Evolutionary conservation across 1,140 invertebrate species (phyloP).

Genomic region (Drosophila melanica): DNA sequence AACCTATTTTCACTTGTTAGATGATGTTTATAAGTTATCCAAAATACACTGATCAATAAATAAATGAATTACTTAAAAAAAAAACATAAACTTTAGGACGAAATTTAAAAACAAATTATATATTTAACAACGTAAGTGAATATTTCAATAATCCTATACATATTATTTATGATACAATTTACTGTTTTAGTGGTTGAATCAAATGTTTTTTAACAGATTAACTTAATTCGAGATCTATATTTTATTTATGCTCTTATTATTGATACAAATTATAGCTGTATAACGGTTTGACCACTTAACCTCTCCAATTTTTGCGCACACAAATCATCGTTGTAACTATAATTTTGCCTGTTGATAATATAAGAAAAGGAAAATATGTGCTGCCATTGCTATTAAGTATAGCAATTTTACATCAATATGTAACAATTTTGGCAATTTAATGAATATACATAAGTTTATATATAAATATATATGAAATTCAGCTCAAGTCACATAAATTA

Average conservation of each 20-base stretch:
- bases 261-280: background rate
- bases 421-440: slow-evolving; percentile 22
- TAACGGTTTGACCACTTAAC: slow-evolving; percentile 18
- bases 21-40: no score
- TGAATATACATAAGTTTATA: background rate
- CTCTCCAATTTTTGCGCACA: slow-evolving; percentile 27
- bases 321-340: slow-evolving; percentile 49
- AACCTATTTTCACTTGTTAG: no score
- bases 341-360: slow-evolving; percentile 21
- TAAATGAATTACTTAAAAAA: no score
- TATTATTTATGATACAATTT: no score
- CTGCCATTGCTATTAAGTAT: slow-evolving; percentile 29
- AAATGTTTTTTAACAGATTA: background rate
- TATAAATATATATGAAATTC: slow-evolving; percentile 1
- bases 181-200: no score
- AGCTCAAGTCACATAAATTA: slow-evolving; percentile 26
- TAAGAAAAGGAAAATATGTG: slow-evolving; percentile 36
- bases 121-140: no score
- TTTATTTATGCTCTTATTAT: slow-evolving; percentile 1
- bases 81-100: no score
- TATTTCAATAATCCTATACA: no score
- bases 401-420: slow-evolving; percentile 15
- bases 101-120: no score
- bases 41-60: no score
- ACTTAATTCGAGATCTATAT: background rate